Conservation (phyloP, 2,888 invertebrate species). For the Phymatocera aterrima region DNA sequence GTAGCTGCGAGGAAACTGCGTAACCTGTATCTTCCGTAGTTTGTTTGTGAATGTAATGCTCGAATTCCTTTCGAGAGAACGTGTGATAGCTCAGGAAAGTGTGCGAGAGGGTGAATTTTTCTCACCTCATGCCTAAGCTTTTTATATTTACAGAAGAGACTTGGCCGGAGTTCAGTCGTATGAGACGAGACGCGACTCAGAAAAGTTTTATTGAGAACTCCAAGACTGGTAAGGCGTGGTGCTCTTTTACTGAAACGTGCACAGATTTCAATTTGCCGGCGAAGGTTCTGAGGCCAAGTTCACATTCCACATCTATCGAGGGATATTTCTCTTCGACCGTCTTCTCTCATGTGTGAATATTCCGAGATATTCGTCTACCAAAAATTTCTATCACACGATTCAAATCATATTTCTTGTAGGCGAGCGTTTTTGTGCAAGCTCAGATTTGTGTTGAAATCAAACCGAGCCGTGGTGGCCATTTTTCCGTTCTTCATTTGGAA, state of each 20-base stretch:
- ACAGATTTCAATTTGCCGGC: slow-evolving; percentile 11
- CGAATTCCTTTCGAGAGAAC: neutral
- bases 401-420: neutral
- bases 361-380: neutral
- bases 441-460: neutral
- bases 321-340: slow-evolving; percentile 4
- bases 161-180: slow-evolving; percentile 15
- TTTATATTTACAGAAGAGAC: neutral
- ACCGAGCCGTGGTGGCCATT: no score
- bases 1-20: neutral
- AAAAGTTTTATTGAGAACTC: slow-evolving; percentile 29
- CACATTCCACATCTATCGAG: slow-evolving; percentile 18
- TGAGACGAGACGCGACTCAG: neutral
- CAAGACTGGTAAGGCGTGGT: neutral
- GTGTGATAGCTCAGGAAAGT: neutral
- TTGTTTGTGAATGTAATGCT: neutral
- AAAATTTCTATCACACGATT: neutral
- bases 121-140: neutral
- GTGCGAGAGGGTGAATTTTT: neutral
- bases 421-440: neutral
- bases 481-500: neutral
- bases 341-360: slow-evolving; percentile 10
- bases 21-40: neutral
- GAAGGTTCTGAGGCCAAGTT: neutral
- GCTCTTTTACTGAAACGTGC: slow-evolving; percentile 5